Conservation (phyloP, 2,113 vertebrate species). For the Colinus virginianus region DNA sequence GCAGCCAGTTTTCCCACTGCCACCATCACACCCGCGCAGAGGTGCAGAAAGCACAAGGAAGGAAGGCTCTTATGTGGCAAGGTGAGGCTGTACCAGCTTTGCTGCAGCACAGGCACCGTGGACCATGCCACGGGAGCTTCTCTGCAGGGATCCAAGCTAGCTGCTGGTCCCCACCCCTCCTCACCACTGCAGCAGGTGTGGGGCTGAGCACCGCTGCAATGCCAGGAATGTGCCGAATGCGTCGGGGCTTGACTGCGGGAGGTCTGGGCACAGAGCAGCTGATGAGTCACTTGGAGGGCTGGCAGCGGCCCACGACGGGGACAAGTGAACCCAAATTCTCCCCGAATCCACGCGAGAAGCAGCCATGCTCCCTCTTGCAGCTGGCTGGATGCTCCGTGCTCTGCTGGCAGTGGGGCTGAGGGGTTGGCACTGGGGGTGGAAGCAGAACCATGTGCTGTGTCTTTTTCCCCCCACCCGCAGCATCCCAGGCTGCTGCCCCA, state of each 20-base stretch:
- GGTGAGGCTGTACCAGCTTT: background rate
- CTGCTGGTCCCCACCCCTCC: background rate
- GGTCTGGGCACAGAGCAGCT: background rate
- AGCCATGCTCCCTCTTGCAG: background rate
- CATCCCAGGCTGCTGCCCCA: background rate
- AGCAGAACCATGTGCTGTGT: too few relatives aligned
- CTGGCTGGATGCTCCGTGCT: background rate
- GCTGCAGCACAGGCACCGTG: rapidly evolving
- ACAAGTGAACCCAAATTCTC: background rate
- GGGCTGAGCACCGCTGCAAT: background rate
- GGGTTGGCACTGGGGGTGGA: too few relatives aligned
- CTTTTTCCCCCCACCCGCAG: too few relatives aligned
- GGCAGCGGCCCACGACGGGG: background rate
- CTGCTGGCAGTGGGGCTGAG: background rate
- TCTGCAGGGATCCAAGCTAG: background rate
- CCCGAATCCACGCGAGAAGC: rapidly evolving
- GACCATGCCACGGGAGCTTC: background rate
- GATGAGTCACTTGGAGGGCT: background rate
- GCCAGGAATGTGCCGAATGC: slow-evolving; percentile 71
- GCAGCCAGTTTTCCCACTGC: background rate
- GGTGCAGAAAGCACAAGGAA: background rate
- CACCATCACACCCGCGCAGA: background rate
- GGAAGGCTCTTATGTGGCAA: background rate
- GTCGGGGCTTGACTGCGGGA: slow-evolving; percentile 71
- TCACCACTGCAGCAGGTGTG: background rate